phyloP scores from a whole-genome alignment of 2,888 invertebrate genomes.

The Drosophila mercatorum region DNA sequence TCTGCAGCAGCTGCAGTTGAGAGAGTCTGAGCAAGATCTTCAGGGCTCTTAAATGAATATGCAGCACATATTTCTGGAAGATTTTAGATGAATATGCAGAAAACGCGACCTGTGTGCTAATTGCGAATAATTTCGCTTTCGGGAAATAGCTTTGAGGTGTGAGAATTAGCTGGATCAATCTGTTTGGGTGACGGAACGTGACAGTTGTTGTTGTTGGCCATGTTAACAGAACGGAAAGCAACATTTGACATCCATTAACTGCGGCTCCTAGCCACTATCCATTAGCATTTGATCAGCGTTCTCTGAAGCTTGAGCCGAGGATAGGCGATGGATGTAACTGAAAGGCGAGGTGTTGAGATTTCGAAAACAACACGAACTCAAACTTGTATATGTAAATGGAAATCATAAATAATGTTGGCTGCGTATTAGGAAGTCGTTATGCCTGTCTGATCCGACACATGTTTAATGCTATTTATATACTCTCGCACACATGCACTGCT shows the following conservation, averaged over 20 bases:
- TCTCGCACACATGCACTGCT: not conserved
- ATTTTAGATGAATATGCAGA: conserved; percentile 14
- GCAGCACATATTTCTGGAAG: conserved; percentile 31
- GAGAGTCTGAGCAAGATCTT: not conserved
- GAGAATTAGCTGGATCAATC: conserved; percentile 43
- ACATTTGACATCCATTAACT: conserved; percentile 24
- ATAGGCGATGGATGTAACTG: conserved; percentile 13
- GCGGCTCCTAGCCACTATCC: not conserved
- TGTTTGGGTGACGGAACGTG: conserved; percentile 46
- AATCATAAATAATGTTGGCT: conserved; percentile 61
- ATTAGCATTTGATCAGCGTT: conserved; percentile 71
- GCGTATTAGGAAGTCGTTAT: conserved; percentile 73
- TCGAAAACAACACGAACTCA: conserved; percentile 38
- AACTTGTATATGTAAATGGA: conserved; percentile 42
- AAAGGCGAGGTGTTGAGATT: conserved; percentile 6
- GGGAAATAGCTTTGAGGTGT: conserved; percentile 45
- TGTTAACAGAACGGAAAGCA: conserved; percentile 45
- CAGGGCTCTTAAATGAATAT: conserved; percentile 38
- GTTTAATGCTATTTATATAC: conserved; percentile 26
- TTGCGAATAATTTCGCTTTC: conserved; percentile 41
- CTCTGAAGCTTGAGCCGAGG: conserved; percentile 22
- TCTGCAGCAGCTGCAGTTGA: conserved; percentile 25
- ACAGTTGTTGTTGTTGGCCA: conserved; percentile 34
- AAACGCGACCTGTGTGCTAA: conserved; percentile 39
- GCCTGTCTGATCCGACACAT: conserved; percentile 48